Base-by-base conservation (phyloP, 2,113 vertebrate species). In the Rousettus leschenaultii region DNA sequence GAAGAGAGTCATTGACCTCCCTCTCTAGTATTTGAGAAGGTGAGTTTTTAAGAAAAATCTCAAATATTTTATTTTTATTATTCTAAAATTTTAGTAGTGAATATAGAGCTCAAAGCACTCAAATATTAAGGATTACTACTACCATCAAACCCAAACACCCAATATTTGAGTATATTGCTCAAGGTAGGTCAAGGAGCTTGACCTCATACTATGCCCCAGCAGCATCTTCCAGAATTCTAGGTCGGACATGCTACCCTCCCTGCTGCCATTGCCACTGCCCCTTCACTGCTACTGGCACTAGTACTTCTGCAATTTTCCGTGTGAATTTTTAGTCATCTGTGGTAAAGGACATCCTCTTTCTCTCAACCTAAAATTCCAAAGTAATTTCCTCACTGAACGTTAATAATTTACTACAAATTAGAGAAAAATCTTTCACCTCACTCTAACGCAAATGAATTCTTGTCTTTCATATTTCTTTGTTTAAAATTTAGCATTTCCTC, bases 221-320 rank as follows among this genome's bases (percentile, higher is more conserved):
- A 16, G 4, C 0, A 7, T 5, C 57, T 16, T 16, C 28, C 51
- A 63, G 15, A n/a, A 59, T 45, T 35, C 45, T 12, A 65, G 9
- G 14, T 28, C n/a, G 19, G 22, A 2, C 5, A 38, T 55, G 21
- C 22, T 21, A 2, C 15, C 11, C 28, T 71, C 28, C 0, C 38
- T 22, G 9, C 14, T 30, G 35, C 13, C 48, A 28, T 0, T 7
- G 15, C 1, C 7, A 7, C 3, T 26, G 6, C 2, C 33, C 3
- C 15, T 33, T 6, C 10, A 13, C 13, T 51, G 38, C 9, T 26
- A 21, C n/a, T 3, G 11, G 26, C 74, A 22, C 8, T 13, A 30
- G 38, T 12, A 4, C 12, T 7, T 9, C 51, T 2, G 3, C 26
- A 38, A 5, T 35, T 16, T 51, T 19, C 43, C 5, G 7, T 0